These are phyloP conservation scores for Choristoneura fumiferana DNA, from an alignment of 1,140 invertebrate genomes.

Conservation along the genomic window DNA sequence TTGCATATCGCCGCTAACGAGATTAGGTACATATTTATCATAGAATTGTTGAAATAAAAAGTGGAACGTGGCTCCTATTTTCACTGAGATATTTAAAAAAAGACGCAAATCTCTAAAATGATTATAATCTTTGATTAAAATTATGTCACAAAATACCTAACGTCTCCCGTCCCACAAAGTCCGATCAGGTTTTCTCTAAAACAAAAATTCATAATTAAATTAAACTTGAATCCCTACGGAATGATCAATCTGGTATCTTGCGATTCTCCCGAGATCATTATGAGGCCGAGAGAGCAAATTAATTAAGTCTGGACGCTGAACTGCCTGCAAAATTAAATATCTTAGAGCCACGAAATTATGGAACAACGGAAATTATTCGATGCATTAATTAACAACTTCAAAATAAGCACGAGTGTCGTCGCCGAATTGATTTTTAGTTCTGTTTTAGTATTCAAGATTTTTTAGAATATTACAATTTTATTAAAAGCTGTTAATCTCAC, in stretches of 20 bases:
- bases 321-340: constrained; percentile 26
- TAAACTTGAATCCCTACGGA: constrained; percentile 26
- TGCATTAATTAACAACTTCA: constrained; percentile 1
- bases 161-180: too few relatives aligned
- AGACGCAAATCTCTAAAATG: too few relatives aligned
- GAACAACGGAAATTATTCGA: constrained; percentile 17
- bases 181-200: constrained; percentile 3
- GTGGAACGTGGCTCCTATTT: too few relatives aligned
- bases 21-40: too few relatives aligned
- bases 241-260: constrained; percentile 31
- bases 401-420: background rate
- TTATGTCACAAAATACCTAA: too few relatives aligned
- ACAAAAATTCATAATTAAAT: constrained; percentile 26
- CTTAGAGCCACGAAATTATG: constrained; percentile 13
- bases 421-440: background rate
- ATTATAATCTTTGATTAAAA: too few relatives aligned
- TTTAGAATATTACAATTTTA: too few relatives aligned
- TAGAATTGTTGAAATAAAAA: too few relatives aligned
- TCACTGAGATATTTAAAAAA: too few relatives aligned
- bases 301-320: constrained; percentile 28
- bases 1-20: too few relatives aligned
- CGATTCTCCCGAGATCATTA: constrained; percentile 25
- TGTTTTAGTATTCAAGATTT: background rate
- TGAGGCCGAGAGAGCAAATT: constrained; percentile 31
- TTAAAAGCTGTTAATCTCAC: too few relatives aligned